Base-by-base conservation (phyloP, 2,113 vertebrate species). In the Ptychochromis oligacanthus region DNA sequence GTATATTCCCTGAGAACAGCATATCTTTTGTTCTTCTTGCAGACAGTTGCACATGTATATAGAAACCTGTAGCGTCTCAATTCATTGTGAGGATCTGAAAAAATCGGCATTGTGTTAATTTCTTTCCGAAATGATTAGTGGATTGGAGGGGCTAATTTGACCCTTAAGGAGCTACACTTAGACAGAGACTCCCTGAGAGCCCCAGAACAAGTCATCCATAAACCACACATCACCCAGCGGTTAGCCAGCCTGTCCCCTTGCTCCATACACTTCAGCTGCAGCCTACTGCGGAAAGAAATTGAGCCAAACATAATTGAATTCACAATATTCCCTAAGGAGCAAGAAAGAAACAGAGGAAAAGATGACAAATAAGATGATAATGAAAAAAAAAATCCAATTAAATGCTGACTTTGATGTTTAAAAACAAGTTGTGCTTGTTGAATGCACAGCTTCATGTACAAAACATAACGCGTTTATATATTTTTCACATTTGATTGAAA, bases 81-180 rank as follows among this genome's bases (percentile, higher is more conserved):
- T 62, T 60, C 62, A n/a, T 67, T 67, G 36, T 43, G 59, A 60
- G 72, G 64, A 83, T 59, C 43, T 52, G 81, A 82, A 89, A 79
- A 87, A 59, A 13, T 3, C 8, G 55, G 24, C 1, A 10, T 58
- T 38, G 31, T 84, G 36, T 85, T 89, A 52, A 82, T 87, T 93
- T 91, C 4, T 79, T 24, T 87, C 26, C 75, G 84, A 91, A 91
- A 91, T 90, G 91, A 93, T 93, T 90, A 90, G 82, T 67, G 82
- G 88, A 87, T 92, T 86, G 86, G 79, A 87, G 86, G 88, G 81
- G 82, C 84, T 94, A 90, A 92, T 92, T 90, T 77, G 70, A 75
- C 84, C 83, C 79, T 91, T 86, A 81, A 92, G 88, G 87, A 92
- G 87, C 87, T 80, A 84, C 86, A 88, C 70, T 90, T 82, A 90